phyloP scores from a whole-genome alignment of 2,888 invertebrate genomes.

The Galeruca laticollis region DNA sequence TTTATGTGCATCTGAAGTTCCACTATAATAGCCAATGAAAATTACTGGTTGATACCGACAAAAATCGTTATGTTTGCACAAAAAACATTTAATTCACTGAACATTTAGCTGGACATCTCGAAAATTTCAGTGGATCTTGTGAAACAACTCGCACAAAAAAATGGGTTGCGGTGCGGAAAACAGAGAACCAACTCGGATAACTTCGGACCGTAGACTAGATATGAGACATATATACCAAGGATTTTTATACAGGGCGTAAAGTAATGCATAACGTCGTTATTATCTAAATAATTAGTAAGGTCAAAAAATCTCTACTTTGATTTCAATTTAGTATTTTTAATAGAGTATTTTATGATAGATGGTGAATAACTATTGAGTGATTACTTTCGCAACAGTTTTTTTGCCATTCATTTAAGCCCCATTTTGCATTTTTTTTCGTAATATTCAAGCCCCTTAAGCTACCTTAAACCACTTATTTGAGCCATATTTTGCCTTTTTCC shows the following conservation, averaged over 20 bases:
- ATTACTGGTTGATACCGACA: conserved; percentile 37
- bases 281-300: not conserved
- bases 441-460: no score
- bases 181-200: conserved; percentile 41
- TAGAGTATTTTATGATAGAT: no score
- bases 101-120: conserved; percentile 50
- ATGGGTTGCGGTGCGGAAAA: conserved; percentile 29
- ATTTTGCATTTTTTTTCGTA: no score
- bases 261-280: not conserved
- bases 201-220: conserved; percentile 31
- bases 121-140: conserved; percentile 43
- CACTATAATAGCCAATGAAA: conserved; percentile 43
- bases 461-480: no score
- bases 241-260: not conserved
- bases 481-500: no score
- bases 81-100: conserved; percentile 49
- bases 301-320: no score
- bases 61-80: conserved; percentile 38
- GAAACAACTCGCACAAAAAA: conserved; percentile 37
- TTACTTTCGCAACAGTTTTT: no score
- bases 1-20: conserved; percentile 37
- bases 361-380: no score
- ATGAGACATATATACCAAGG: conserved; percentile 26
- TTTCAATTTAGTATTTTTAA: no score
- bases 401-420: no score